Base-by-base conservation (phyloP, 2,797 vertebrate species). In the Anabas testudineus region DNA sequence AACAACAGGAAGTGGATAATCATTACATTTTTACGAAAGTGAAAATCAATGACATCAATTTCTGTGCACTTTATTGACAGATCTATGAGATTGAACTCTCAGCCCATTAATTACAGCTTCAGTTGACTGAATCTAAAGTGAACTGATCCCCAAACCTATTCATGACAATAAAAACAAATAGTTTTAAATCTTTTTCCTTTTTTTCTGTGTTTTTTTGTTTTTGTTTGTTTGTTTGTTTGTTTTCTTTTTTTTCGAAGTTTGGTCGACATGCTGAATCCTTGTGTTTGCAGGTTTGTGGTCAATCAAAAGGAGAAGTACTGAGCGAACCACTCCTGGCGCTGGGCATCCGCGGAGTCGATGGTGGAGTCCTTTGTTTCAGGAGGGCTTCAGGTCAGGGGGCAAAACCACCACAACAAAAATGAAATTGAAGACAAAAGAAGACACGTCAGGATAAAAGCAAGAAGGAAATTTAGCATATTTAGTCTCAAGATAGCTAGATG, bases 221-320 rank as follows among this genome's bases (percentile, higher is more conserved):
- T 54, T 69, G 52, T 52, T 26, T 42, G n/a, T 37, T 67, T 64
- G n/a, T 46, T 54, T 69, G 52, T 52, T 26, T 42, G n/a, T 37
- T 67, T 64, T 30, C 71, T 57, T 47, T 64, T 47, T 64, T 41
- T 46, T 78, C 53, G 22, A 76, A 72, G 81, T 92, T 93, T 87
- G 90, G 90, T 92, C 85, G 92, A 94, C 97, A 97, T 97, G 96
- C 97, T 97, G 91, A 88, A 81, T 89, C 81, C 80, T 82, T 21
- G 66, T 82, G 93, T 80, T 83, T 87, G 93, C 80, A 78, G 81
- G 78, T 85, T 77, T 75, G 75, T 82, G 82, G 90, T 84, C 86
- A 82, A 81, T 99, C 96, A 99, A 95, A 99, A 99, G 19, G 97
- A 98, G 95, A 99, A 99, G 94, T 99, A 99, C 47, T 97, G 96